Evolutionary conservation across 2,113 vertebrate genomes (phyloP), one percentile per base, ranked within the genome.

Genomic region (Pluvianellus socialis): DNA sequence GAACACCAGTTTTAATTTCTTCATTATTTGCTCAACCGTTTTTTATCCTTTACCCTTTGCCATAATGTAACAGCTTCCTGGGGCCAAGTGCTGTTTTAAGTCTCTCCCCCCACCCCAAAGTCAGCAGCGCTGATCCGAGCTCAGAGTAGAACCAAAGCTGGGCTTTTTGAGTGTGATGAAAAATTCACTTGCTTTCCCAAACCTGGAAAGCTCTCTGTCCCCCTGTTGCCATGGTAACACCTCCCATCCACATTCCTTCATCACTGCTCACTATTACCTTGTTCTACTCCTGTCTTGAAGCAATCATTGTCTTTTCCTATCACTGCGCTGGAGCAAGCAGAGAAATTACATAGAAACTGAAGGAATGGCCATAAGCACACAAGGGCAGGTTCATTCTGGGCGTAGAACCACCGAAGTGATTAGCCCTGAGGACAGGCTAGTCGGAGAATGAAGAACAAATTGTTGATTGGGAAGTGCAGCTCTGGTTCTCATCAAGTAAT

Each of bases 151-250:
- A 80, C 40, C 62, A 24, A 73, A 73, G n/a, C 75, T 49, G 27
- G 32, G 12, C 3, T 0, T 63, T 71, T 30, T 32, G 65, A 40
- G 56, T 28, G 42, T n/a, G 68, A 62, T 87, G 92, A 83, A 77
- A 89, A 94, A 86, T 61, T 42, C 3, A 2, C 67, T 83, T 80
- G 49, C 50, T 88, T 62, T 86, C 67, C 72, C 79, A 86, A 76
- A 93, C 63, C 87, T 73, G 75, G 90, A 73, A 90, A 86, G 88
- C 44, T 88, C 88, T 86, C 52, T 71, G 72, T 92, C 85, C 86
- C 77, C 11, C 42, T 2, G 95, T 98, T 97, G 94, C 85, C 92
- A 95, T 96, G 93, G 97, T 38, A 97, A 97, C 96, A 27, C 26
- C 83, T 97, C 93, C 81, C 44, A 73, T 73, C 92, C 59, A 76